Evolutionary conservation across 2,113 vertebrate species (phyloP).

Genomic region (Megatriorchis doriae): DNA sequence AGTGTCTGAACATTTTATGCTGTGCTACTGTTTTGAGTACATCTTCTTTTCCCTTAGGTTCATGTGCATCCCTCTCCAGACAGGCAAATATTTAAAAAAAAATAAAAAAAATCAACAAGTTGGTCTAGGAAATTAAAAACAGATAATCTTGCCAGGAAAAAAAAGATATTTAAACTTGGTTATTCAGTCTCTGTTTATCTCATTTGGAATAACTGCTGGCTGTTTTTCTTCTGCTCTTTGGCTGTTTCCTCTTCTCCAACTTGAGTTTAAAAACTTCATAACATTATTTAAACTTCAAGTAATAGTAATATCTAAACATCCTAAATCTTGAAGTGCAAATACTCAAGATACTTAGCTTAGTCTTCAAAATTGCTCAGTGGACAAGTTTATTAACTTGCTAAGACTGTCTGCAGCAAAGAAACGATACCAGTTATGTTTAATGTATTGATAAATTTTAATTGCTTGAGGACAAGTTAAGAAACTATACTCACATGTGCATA

Average conservation of each 20-base stretch:
- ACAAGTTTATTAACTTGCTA: background rate
- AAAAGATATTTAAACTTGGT: background rate
- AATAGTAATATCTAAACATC: constrained; percentile 13
- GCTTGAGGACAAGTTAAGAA: background rate
- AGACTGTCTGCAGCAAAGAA: background rate
- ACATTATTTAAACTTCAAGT: constrained; percentile 4
- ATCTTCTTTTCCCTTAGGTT: background rate
- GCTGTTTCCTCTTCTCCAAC: background rate
- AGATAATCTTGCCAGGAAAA: constrained; percentile 12
- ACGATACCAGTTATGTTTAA: background rate
- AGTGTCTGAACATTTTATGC: constrained; percentile 41
- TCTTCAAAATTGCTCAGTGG: background rate
- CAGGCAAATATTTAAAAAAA: background rate
- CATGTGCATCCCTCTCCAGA: background rate
- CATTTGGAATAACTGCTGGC: constrained; percentile 20
- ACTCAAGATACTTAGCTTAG: background rate
- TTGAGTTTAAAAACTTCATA: constrained; percentile 41
- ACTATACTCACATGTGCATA: background rate
- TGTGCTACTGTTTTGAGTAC: constrained; percentile 37
- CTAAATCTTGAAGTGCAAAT: constrained; percentile 5
- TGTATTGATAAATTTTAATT: background rate
- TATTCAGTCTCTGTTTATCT: constrained; percentile 49
- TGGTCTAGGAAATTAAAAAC: constrained; percentile 28
- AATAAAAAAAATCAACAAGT: background rate
- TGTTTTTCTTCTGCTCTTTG: constrained; percentile 52